Percentiles rank a stretch among this genome's conserved stretches.
phyloP scores from a whole-genome alignment of 2,888 invertebrate species.

The Netelia inedita region DNA sequence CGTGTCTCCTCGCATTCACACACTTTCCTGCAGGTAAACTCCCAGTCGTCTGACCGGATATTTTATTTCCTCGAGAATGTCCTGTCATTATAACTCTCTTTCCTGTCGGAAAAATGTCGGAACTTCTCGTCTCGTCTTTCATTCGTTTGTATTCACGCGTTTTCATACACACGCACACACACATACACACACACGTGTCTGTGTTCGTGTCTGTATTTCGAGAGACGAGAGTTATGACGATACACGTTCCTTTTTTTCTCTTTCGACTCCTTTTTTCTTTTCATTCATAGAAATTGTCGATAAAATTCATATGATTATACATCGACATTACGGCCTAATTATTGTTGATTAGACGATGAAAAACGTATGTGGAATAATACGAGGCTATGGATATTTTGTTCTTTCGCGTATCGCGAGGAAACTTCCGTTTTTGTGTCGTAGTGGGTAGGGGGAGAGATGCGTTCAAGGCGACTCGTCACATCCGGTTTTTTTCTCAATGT shows the following conservation, averaged over 20 bases:
- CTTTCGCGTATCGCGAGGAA: conserved; percentile 31
- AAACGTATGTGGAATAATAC: not conserved
- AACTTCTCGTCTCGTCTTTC: not conserved
- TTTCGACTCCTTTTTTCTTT: not conserved
- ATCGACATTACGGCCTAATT: conserved; percentile 28
- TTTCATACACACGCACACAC: too few relatives aligned
- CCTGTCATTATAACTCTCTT: conserved; percentile 53
- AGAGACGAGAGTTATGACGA: not conserved
- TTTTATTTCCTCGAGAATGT: conserved; percentile 58
- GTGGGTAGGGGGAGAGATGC: not conserved
- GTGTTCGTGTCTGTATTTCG: not conserved
- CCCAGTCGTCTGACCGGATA: conserved; percentile 61
- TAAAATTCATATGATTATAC: conserved; percentile 10
- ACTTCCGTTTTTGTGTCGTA: conserved; percentile 45
- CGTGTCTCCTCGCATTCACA: not conserved
- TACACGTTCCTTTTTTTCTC: not conserved
- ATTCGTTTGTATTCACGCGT: not conserved
- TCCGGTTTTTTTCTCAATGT: not conserved
- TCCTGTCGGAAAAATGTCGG: not conserved
- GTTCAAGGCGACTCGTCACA: not conserved
- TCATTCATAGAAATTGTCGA: not conserved
- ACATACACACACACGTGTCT: not conserved
- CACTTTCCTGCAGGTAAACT: conserved; percentile 34
- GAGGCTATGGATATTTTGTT: not conserved
- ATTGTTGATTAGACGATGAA: conserved; percentile 16